A percentile compares a stretch with the other conserved stretches of the same genome.
Conservation (phyloP, 2,888 invertebrate genomes). For the Drosophila monieri region DNA sequence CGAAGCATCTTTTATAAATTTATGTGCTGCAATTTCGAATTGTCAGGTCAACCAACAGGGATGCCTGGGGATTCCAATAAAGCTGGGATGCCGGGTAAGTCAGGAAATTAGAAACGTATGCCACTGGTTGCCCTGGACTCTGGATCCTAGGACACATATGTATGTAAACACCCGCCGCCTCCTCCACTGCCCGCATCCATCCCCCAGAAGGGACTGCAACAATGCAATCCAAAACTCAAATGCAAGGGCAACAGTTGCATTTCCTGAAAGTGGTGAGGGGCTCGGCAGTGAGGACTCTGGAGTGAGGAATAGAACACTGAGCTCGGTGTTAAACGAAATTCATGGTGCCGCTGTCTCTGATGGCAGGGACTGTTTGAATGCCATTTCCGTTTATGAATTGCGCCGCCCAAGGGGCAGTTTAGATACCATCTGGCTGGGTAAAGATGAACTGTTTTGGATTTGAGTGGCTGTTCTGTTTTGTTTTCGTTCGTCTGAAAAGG, state of each 20-base stretch:
- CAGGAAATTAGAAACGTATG: conserved; percentile 74
- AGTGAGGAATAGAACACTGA: conserved; percentile 1
- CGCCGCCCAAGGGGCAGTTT: conserved; percentile 1
- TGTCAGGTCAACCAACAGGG: conserved; percentile 43
- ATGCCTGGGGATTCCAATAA: conserved; percentile 2
- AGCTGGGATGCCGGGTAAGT: conserved; percentile 10
- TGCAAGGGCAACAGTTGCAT: conserved; percentile 65
- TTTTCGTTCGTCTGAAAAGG: not conserved
- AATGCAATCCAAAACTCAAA: conserved; percentile 46
- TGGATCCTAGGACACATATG: conserved; percentile 8
- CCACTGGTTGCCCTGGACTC: conserved; percentile 54
- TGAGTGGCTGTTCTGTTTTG: conserved; percentile 2
- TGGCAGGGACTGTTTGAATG: conserved; percentile 70
- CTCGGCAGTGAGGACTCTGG: not conserved
- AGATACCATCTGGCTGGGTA: conserved; percentile 1
- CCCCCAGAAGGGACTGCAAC: conserved; percentile 24
- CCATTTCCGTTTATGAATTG: conserved; percentile 72
- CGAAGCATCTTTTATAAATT: conserved; percentile 70
- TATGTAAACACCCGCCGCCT: not conserved
- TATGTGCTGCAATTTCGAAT: conserved; percentile 52
- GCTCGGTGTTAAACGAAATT: conserved; percentile 58
- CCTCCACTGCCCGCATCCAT: no score
- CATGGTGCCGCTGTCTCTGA: conserved; percentile 48
- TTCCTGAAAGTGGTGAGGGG: conserved; percentile 44
- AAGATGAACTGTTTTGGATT: conserved; percentile 30